Evolutionary conservation across 2,888 invertebrate species (phyloP).

Genomic region (Pammene fasciana): DNA sequence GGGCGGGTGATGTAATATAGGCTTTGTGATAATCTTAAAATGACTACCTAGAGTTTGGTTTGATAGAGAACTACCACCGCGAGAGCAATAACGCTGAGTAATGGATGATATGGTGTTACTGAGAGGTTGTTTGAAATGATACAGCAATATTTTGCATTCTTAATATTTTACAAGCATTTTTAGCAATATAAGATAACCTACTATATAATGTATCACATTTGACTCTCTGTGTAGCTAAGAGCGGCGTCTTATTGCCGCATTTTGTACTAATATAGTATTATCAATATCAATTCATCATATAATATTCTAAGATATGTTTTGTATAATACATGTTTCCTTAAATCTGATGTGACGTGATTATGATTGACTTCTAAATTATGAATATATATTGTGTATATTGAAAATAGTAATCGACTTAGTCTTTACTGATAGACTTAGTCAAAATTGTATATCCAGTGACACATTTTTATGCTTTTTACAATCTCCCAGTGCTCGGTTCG

Average conservation of each 20-base stretch:
- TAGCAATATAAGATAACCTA: constrained; percentile 41
- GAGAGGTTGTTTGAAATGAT: constrained; percentile 52
- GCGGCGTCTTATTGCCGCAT: constrained; percentile 36
- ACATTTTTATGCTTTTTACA: constrained; percentile 24
- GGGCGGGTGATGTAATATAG: constrained; percentile 54
- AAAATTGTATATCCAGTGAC: constrained; percentile 27
- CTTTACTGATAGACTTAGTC: constrained; percentile 16
- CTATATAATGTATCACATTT: constrained; percentile 39
- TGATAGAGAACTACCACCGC: constrained; percentile 49
- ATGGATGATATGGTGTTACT: constrained; percentile 50
- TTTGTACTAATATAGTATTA: constrained; percentile 40
- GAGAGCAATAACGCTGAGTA: constrained; percentile 59
- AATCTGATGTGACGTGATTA: constrained; percentile 39
- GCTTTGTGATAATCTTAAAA: constrained; percentile 54
- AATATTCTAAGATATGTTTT: constrained; percentile 43
- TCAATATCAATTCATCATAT: constrained; percentile 40
- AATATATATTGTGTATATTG: constrained; percentile 21
- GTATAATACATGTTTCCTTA: constrained; percentile 42
- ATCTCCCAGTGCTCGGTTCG: constrained; percentile 26
- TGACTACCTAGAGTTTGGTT: constrained; percentile 32
- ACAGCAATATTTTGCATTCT: constrained; percentile 54
- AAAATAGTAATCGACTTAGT: constrained; percentile 24
- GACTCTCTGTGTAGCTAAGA: constrained; percentile 41
- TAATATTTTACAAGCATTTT: constrained; percentile 43
- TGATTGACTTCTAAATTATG: constrained; percentile 39